Percentiles rank a stretch among this genome's conserved stretches.
These are phyloP conservation scores for Stegophylla sp. DNA, from an alignment of 2,888 invertebrate species.

Conservation along the genomic window DNA sequence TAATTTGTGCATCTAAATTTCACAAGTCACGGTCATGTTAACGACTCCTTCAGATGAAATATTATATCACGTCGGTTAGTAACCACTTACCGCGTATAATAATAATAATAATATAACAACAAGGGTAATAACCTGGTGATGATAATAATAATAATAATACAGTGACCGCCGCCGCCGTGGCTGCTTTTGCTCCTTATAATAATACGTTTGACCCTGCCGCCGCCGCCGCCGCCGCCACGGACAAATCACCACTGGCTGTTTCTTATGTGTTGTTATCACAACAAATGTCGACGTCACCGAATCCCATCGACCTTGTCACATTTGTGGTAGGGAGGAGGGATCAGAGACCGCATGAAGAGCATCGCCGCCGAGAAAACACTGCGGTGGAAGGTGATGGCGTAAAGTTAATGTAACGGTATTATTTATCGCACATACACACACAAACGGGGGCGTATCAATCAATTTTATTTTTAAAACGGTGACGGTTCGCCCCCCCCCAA, in stretches of 20 bases:
- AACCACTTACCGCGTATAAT: too few relatives aligned
- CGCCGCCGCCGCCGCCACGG: neutral
- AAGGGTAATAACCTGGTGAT: too few relatives aligned
- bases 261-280: conserved; percentile 49
- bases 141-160: too few relatives aligned
- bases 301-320: conserved; percentile 29
- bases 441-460: conserved; percentile 55
- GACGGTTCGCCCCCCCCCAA: too few relatives aligned
- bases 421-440: conserved; percentile 37
- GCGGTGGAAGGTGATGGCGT: too few relatives aligned
- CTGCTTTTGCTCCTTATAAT: conserved; percentile 16
- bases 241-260: conserved; percentile 50
- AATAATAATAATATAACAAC: too few relatives aligned
- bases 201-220: conserved; percentile 22
- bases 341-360: neutral
- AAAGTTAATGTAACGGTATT: conserved; percentile 30
- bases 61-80: too few relatives aligned
- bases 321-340: neutral
- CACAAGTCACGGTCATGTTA: neutral
- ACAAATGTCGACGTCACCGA: conserved; percentile 33
- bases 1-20: neutral
- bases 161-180: neutral
- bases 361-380: too few relatives aligned
- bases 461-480: conserved; percentile 51
- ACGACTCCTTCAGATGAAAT: neutral